Evolutionary conservation across 2,888 invertebrate species (phyloP), one percentile per base, ranked within the genome.

Genomic region (Leucoma salicis): DNA sequence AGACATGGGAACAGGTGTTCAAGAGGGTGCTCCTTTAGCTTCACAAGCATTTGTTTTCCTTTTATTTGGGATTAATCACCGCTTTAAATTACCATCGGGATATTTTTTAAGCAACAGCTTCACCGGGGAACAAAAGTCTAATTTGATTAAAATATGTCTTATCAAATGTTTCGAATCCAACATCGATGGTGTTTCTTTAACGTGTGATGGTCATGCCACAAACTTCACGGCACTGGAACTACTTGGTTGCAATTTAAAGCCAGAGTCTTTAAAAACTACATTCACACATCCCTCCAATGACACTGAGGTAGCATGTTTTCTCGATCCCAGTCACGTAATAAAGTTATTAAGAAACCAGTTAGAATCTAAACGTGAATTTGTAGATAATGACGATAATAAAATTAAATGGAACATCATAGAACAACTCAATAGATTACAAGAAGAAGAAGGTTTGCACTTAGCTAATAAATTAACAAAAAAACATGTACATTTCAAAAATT

Each of bases 1-100:
- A 13, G 50, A 50, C 16, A 46, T 48, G 44, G 49, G 53, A 5
- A 24, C 32, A 12, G 47, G 35, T 2, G 31, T 12, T 6, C n/a
- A 36, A 28, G 46, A 47, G 18, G 14, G 38, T 24, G 40, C 35
- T 14, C 10, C 39, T 37, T 40, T 46, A 27, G 56, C 48, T 18
- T 35, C 41, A 3, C 44, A 50, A 37, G 56, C 46, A 2, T 47
- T 49, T 15, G 46, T 50, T 5, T 51, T 54, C 36, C 18, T 50
- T 11, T 14, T 51, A 2, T 43, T 51, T 14, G 42, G 45, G 1
- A 40, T 57, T 4, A 51, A 53, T 18, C 38, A 57, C 7, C 31
- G 27, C 11, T 52, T 40, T 7, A 51, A 49, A 44, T 21, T 49
- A 6, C 51, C 49, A 24, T 31, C 47, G 14, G 49, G 43, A 21